Evolutionary conservation across 2,888 invertebrate genomes (phyloP), one percentile per base, ranked within the genome.

Genomic region (Nemurella pictetii): DNA sequence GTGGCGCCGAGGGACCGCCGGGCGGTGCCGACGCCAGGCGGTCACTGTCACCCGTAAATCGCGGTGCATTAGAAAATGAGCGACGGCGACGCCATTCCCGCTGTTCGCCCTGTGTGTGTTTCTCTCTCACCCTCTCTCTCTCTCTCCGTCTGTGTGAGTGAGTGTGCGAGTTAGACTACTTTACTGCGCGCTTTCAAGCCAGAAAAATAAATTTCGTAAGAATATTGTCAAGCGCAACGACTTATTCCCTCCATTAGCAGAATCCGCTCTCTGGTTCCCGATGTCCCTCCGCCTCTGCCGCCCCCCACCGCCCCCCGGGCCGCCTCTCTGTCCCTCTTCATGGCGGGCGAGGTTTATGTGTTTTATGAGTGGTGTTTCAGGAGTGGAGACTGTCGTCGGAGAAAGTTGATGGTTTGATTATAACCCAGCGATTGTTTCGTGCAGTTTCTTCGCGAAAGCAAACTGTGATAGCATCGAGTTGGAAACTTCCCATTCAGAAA

Each of bases 311-410:
- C 85, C 32, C 84, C 20, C 55, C n/a, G n/a, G n/a, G n/a, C n/a
- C n/a, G 72, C 84, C 55, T 55, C 35, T 83, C 36, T 84, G 73
- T 55, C 84, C 72, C 82, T 86, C 85, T 83, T 85, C 27, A 29
- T 20, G 25, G 28, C 2, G 82, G 84, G 83, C 83, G 73, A 84
- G 84, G 81, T 74, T 78, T 86, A 84, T 83, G 85, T 80, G 81
- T 28, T 75, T 75, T 75, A 75, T 75, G 75, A 75, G 27, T 75
- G 75, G 75, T 27, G 26, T 26, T 75, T 75, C 55, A 55, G 55
- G 75, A 27, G 75, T 75, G 75, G 26, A 5, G 75, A 75, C 75
- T 12, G 26, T 28, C 12, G 75, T 75, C 27, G 26, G 75, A 75
- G 75, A 75, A 75, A 75, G 75, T 75, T 75, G 75, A 75, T 75